Conservation (phyloP, 1,140 invertebrate species). For the Neuroterus valhalla region DNA sequence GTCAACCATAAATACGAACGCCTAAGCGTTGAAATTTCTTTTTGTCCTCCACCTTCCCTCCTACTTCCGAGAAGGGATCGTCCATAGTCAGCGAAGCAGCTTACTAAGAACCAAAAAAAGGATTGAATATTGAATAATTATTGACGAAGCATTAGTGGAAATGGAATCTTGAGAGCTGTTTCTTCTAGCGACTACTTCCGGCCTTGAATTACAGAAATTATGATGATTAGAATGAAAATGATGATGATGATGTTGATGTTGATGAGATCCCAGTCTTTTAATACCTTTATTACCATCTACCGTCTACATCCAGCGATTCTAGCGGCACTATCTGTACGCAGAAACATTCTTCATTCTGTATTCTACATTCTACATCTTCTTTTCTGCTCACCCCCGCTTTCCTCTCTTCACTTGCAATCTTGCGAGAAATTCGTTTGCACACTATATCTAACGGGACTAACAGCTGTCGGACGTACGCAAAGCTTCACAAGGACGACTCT, state of each 20-base stretch:
- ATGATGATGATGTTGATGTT: neutral
- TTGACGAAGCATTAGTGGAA: constrained; percentile 15
- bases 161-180: neutral
- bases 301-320: no score
- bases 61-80: constrained; percentile 18
- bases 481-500: constrained; percentile 50
- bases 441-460: constrained; percentile 52
- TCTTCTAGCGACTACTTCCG: neutral
- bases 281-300: no score
- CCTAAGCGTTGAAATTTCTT: constrained; percentile 49
- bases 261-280: neutral
- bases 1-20: constrained; percentile 45
- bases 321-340: no score
- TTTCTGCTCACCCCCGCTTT: no score
- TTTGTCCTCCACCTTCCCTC: constrained; percentile 33
- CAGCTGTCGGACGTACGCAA: constrained; percentile 52
- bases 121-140: constrained; percentile 8
- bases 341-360: no score
- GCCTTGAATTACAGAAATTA: neutral
- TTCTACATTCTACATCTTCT: no score
- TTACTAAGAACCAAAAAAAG: neutral
- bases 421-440: no score
- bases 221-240: neutral
- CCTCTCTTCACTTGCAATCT: no score
- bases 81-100: neutral